A percentile compares a stretch with the other conserved stretches of the same genome.
phyloP scores from a whole-genome alignment of 2,113 vertebrate species.

The Heterochromis multidens region DNA sequence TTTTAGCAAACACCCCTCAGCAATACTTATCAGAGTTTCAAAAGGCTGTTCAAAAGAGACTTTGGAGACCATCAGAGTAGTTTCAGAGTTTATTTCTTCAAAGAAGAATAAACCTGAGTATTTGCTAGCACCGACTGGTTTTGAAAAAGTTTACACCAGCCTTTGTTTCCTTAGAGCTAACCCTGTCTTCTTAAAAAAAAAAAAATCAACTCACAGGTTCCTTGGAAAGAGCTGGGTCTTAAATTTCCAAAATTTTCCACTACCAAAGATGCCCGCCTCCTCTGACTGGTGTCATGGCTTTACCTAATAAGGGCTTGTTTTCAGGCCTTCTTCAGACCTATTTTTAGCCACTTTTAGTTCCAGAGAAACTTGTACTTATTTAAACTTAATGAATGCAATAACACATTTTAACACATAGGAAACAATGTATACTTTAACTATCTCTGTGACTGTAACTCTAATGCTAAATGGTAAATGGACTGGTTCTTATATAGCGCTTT shows the following conservation, averaged over 20 bases:
- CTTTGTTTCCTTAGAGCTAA: neutral
- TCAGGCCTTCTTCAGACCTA: neutral
- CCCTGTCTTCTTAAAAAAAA: neutral
- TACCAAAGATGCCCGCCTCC: neutral
- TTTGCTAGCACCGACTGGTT: neutral
- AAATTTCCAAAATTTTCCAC: neutral
- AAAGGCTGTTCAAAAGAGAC: neutral
- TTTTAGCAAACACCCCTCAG: neutral
- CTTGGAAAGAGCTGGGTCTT: neutral
- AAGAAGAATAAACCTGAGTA: neutral
- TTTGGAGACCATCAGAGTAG: neutral
- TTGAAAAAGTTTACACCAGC: neutral
- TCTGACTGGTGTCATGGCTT: neutral
- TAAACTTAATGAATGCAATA: too few relatives aligned
- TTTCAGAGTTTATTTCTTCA: neutral
- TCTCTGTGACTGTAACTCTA: too few relatives aligned
- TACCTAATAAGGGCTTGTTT: neutral
- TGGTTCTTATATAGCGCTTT: too few relatives aligned
- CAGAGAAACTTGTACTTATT: too few relatives aligned
- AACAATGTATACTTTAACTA: too few relatives aligned
- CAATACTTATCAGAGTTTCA: neutral
- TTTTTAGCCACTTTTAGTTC: neutral
- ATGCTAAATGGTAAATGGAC: too few relatives aligned
- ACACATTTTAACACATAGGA: too few relatives aligned
- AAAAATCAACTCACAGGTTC: neutral